These are phyloP conservation scores for Drosophila guanche DNA, from an alignment of 1,140 invertebrate genomes.

Conservation along the genomic window DNA sequence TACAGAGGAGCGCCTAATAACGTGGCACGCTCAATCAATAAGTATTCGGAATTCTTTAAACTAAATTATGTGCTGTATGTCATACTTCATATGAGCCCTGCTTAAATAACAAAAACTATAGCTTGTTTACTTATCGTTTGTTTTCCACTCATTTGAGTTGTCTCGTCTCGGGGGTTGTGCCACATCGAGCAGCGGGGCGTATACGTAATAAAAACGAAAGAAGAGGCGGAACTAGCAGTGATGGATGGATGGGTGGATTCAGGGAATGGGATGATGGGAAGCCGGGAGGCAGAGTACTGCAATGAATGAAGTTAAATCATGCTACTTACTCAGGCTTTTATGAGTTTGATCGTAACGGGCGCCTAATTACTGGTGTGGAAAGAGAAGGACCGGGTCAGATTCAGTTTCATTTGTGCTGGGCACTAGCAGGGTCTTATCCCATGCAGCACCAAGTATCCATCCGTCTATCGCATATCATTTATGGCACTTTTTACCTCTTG, in stretches of 20 bases:
- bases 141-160: neutral
- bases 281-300: neutral
- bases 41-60: neutral
- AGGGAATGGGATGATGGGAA: neutral
- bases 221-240: slow-evolving; percentile 1
- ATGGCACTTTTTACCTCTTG: slow-evolving; percentile 48
- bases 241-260: slow-evolving; percentile 5
- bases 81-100: slow-evolving; percentile 17
- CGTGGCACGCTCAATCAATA: neutral
- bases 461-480: slow-evolving; percentile 74
- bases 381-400: slow-evolving; percentile 13
- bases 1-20: neutral
- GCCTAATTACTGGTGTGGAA: slow-evolving; percentile 51
- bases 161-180: slow-evolving; percentile 46
- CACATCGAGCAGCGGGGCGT: slow-evolving; percentile 55
- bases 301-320: slow-evolving; percentile 41
- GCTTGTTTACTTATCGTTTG: too few species aligned
- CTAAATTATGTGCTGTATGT: neutral
- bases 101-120: slow-evolving; percentile 29
- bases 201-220: slow-evolving; percentile 59
- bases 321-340: slow-evolving; percentile 38
- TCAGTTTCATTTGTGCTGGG: slow-evolving; percentile 45
- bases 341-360: slow-evolving; percentile 23
- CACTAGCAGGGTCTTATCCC: slow-evolving; percentile 37
- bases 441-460: slow-evolving; percentile 43